Conservation (phyloP, 2,888 invertebrate genomes). For the Mythimna ferrago region DNA sequence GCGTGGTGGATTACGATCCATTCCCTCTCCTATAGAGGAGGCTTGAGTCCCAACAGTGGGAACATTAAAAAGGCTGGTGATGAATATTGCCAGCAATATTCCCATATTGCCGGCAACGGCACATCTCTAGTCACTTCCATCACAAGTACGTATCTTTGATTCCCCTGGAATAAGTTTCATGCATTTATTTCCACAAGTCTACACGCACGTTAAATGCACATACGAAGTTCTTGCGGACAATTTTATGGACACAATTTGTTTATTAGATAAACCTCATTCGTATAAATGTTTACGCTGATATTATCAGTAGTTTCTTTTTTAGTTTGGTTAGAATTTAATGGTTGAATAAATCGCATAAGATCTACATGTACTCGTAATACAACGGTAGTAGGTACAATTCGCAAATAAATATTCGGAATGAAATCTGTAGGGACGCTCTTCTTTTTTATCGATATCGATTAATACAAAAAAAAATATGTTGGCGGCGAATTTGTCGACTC, state of each 20-base stretch:
- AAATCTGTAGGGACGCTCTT: too few relatives aligned
- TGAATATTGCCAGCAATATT: too few relatives aligned
- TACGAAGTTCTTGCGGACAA: slow-evolving; percentile 25
- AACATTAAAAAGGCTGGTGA: too few relatives aligned
- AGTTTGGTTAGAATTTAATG: neutral
- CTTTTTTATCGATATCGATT: too few relatives aligned
- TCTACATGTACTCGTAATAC: neutral
- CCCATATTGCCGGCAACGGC: too few relatives aligned
- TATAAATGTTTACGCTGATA: neutral
- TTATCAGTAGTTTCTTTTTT: neutral
- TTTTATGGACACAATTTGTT: slow-evolving; percentile 54
- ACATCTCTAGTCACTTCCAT: neutral
- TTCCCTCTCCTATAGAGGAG: too few relatives aligned
- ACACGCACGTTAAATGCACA: slow-evolving; percentile 25
- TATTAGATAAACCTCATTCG: slow-evolving; percentile 47
- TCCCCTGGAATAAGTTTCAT: slow-evolving; percentile 17
- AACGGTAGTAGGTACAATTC: neutral
- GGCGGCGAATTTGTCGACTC: too few relatives aligned
- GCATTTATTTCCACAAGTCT: slow-evolving; percentile 35
- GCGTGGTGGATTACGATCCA: too few relatives aligned
- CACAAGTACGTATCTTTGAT: slow-evolving; percentile 24
- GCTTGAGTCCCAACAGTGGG: too few relatives aligned
- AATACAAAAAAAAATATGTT: too few relatives aligned
- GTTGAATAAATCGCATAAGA: neutral
- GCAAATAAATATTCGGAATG: too few relatives aligned